Evolutionary conservation across 1,140 invertebrate genomes (phyloP).

Genomic region (Cydia fagiglandana): DNA sequence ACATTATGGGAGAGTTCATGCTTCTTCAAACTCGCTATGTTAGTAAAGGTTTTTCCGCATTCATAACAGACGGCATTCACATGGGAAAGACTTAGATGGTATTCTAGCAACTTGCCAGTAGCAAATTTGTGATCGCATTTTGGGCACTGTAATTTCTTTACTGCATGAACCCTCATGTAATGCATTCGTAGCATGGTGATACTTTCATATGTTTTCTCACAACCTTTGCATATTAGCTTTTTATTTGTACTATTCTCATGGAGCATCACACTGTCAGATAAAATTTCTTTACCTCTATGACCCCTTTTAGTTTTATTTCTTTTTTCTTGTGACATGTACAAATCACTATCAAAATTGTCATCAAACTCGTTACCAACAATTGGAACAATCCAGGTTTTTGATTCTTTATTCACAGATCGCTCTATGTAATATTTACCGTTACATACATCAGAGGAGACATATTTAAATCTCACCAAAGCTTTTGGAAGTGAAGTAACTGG

Average conservation of each 20-base stretch:
- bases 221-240: neutral
- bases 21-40: neutral
- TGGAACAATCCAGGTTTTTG: neutral
- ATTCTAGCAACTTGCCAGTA: conserved; percentile 52
- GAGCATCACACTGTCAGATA: neutral
- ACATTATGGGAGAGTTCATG: conserved; percentile 44
- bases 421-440: conserved; percentile 13
- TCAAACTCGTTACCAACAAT: neutral
- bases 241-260: conserved; percentile 3
- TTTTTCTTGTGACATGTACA: neutral
- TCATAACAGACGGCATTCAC: conserved; percentile 36
- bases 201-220: neutral
- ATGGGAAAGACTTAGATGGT: conserved; percentile 53
- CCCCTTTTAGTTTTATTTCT: neutral
- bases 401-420: neutral
- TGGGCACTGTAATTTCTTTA: conserved; percentile 54
- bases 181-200: neutral
- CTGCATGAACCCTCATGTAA: conserved; percentile 40
- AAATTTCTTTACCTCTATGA: neutral
- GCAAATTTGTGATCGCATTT: conserved; percentile 62
- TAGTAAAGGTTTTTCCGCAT: conserved; percentile 5
- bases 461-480: conserved; percentile 1
- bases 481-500: neutral
- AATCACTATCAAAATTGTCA: neutral
- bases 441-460: neutral